phyloP scores from a whole-genome alignment of 1,140 invertebrate species.

The Lethrus apterus region DNA sequence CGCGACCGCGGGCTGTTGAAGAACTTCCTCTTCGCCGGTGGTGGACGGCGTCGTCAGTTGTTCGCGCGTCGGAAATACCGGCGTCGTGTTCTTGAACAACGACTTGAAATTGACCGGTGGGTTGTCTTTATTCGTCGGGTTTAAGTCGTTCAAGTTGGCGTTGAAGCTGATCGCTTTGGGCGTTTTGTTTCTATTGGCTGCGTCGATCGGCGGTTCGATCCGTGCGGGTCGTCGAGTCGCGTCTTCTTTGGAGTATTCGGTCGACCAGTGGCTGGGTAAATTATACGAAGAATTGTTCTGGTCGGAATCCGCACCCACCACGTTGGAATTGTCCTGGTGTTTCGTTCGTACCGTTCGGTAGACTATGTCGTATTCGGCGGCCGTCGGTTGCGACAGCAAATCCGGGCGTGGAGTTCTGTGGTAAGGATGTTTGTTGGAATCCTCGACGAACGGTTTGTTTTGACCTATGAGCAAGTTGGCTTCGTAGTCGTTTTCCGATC shows the following conservation, averaged over 20 bases:
- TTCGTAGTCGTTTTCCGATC: conserved; percentile 56
- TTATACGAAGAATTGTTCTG: conserved; percentile 27
- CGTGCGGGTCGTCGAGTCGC: neutral
- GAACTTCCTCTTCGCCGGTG: no score
- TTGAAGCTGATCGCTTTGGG: conserved; percentile 7
- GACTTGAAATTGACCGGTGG: conserved; percentile 28
- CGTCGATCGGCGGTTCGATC: neutral
- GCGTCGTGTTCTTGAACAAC: conserved; percentile 33
- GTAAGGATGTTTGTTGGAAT: conserved; percentile 48
- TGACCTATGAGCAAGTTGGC: conserved; percentile 65
- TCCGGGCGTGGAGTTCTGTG: conserved; percentile 56
- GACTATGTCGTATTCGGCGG: conserved; percentile 40
- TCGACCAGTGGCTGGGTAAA: conserved; percentile 34
- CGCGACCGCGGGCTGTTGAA: no score
- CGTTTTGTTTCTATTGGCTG: conserved; percentile 9
- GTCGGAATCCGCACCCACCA: conserved; percentile 27
- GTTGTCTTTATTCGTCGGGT: neutral
- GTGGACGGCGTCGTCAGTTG: conserved; percentile 6
- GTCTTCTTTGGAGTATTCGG: conserved; percentile 19
- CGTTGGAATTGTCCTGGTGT: conserved; percentile 15
- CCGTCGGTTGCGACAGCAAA: conserved; percentile 50
- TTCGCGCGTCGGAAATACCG: conserved; percentile 32
- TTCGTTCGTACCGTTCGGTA: conserved; percentile 22
- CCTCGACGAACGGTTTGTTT: conserved; percentile 60
- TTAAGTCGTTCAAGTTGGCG: neutral